Percentiles rank a stretch among this genome's conserved stretches.
phyloP scores from a whole-genome alignment of 1,140 invertebrate species.

The Pygmarrhopalites habei region DNA sequence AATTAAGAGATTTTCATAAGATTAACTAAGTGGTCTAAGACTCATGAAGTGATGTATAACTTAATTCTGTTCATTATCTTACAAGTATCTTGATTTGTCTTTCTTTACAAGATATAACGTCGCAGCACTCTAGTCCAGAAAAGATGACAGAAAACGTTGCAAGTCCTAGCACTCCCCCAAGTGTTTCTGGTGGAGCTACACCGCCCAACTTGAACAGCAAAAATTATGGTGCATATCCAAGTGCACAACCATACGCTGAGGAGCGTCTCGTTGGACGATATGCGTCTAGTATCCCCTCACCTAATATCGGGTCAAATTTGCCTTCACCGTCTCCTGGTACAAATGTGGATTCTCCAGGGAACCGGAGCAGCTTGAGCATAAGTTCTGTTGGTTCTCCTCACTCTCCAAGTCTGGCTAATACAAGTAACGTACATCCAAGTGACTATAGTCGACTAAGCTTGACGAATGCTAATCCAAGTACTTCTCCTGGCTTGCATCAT shows the following conservation, averaged over 20 bases:
- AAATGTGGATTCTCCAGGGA: conserved; percentile 20
- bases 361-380: conserved; percentile 6
- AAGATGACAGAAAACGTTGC: conserved; percentile 31
- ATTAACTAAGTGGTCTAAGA: no score
- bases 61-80: no score
- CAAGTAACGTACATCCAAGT: neutral
- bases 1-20: no score
- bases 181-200: conserved; percentile 3
- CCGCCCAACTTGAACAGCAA: neutral
- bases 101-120: no score
- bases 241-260: conserved; percentile 22
- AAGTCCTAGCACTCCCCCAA: conserved; percentile 30
- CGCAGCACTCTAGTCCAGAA: conserved; percentile 38
- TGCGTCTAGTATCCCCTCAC: conserved; percentile 21
- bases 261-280: no score
- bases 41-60: no score
- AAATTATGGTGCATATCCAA: conserved; percentile 7
- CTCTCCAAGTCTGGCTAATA: conserved; percentile 16
- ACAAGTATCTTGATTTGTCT: no score
- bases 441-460: neutral
- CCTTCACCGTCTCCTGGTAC: conserved; percentile 7
- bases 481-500: conserved; percentile 1
- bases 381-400: conserved; percentile 16
- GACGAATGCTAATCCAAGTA: conserved; percentile 5
- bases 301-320: conserved; percentile 21